These are phyloP conservation scores for Amphipoea oculea DNA, from an alignment of 2,888 invertebrate species.

Conservation along the genomic window DNA sequence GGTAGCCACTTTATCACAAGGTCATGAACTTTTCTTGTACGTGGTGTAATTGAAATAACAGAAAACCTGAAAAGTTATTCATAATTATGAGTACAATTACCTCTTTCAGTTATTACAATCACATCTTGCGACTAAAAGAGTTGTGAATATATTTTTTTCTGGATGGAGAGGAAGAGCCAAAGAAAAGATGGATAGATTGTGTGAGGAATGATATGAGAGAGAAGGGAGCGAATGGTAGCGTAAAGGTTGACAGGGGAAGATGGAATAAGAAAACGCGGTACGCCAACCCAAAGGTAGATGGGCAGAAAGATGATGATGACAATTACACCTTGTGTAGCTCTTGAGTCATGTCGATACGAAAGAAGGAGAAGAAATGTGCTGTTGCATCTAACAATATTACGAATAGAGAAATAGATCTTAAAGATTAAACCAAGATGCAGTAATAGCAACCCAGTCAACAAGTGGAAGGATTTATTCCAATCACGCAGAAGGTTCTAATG, in stretches of 20 bases:
- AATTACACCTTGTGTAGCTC: background rate
- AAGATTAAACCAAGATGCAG: constrained; percentile 15
- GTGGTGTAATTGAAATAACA: background rate
- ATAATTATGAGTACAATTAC: too few species aligned
- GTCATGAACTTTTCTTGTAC: background rate
- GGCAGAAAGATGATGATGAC: too few species aligned
- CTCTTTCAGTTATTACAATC: too few species aligned
- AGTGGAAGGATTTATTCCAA: constrained; percentile 61
- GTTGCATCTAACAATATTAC: background rate
- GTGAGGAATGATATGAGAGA: too few species aligned
- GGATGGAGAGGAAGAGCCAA: too few species aligned
- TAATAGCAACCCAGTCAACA: constrained; percentile 41
- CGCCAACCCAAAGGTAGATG: too few species aligned
- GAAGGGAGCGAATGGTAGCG: too few species aligned
- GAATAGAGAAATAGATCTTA: background rate
- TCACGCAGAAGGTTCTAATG: constrained; percentile 70
- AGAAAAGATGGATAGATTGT: too few species aligned
- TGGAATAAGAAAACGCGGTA: too few species aligned
- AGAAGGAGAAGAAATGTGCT: background rate
- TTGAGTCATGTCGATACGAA: background rate
- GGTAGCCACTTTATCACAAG: background rate
- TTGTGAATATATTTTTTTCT: too few species aligned
- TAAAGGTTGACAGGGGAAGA: too few species aligned
- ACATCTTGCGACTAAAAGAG: too few species aligned
- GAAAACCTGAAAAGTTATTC: background rate